Base-by-base conservation (phyloP, 2,797 vertebrate species). In the Anguilla anguilla region DNA sequence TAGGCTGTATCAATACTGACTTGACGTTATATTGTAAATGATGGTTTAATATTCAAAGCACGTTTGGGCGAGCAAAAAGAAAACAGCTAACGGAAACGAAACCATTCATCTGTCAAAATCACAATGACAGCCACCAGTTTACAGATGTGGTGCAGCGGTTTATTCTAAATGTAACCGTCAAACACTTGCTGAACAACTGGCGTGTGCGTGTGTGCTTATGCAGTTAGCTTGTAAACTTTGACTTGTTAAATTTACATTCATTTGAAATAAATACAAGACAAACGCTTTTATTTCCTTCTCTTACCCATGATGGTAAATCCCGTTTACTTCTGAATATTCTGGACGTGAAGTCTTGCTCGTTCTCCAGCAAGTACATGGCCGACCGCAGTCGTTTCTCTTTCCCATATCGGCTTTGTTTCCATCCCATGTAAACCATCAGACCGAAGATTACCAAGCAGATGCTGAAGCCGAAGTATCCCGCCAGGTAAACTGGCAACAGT, bases 371-470 rank as follows among this genome's bases (percentile, higher is more conserved):
- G 86, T 96, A 91, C 0, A 96, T 92, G 77, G 96, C 96, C 10
- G 95, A 95, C 81, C 53, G 93, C 85, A 96, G 92, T 0, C 95
- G 94, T 3, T 91, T 93, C 91, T 96, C 95, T 88, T 97, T 97
- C 61, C 94, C 96, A 28, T 96, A 95, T 7, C 96, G 93, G n/a
- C 94, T 93, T 35, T 96, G 95, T 89, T 97, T 97, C 96, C 96
- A 97, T 84, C 96, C 96, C 9, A 96, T 96, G 90, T 97, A 97
- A 13, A 97, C 93, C 94, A 96, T 94, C 92, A 97, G 95, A 1
- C 96, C 96, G 91, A 91, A 96, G 87, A 95, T 93, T 88, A 97
- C 86, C 88, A 97, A 87, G 39, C 95, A 94, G 88, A 96, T 95
- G 90, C 96, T 97, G 87, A 97, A 91, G 19, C 96, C 95, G 91